Percentiles rank a stretch among this genome's conserved stretches.
These are phyloP conservation scores for Mola mola DNA, from an alignment of 2,113 vertebrate species.

Conservation along the genomic window DNA sequence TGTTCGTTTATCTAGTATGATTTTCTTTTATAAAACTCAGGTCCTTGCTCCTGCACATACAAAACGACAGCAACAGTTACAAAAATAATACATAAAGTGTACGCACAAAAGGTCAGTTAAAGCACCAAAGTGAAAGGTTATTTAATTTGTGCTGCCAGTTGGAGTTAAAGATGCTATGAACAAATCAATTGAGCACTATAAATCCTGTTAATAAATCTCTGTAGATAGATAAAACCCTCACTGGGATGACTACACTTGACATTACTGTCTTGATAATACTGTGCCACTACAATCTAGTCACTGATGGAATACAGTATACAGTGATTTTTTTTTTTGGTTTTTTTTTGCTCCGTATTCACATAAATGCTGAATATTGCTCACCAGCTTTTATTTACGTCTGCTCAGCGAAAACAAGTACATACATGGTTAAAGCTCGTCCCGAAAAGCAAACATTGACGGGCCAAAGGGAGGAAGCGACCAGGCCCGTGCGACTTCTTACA, in stretches of 20 bases:
- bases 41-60: slow-evolving; percentile 53
- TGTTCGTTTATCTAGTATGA: slow-evolving; percentile 49
- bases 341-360: slow-evolving; percentile 27
- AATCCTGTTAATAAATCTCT: slow-evolving; percentile 1
- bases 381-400: slow-evolving; percentile 25
- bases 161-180: slow-evolving; percentile 27
- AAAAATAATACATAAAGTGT: slow-evolving; percentile 56
- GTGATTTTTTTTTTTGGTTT: background rate
- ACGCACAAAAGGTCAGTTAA: slow-evolving; percentile 37
- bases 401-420: slow-evolving; percentile 42
- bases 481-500: slow-evolving; percentile 29
- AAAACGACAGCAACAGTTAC: slow-evolving; percentile 53
- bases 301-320: slow-evolving; percentile 32
- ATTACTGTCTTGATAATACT: slow-evolving; percentile 10
- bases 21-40: slow-evolving; percentile 57
- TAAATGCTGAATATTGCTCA: slow-evolving; percentile 29
- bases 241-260: background rate
- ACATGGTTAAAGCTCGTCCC: slow-evolving; percentile 38
- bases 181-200: slow-evolving; percentile 20
- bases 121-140: slow-evolving; percentile 55
- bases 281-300: slow-evolving; percentile 8
- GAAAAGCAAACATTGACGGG: slow-evolving; percentile 39
- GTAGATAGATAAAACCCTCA: background rate
- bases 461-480: slow-evolving; percentile 36
- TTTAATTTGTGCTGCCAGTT: slow-evolving; percentile 28